Conservation (phyloP, 2,797 vertebrate genomes). For the Semotilus atromaculatus region DNA sequence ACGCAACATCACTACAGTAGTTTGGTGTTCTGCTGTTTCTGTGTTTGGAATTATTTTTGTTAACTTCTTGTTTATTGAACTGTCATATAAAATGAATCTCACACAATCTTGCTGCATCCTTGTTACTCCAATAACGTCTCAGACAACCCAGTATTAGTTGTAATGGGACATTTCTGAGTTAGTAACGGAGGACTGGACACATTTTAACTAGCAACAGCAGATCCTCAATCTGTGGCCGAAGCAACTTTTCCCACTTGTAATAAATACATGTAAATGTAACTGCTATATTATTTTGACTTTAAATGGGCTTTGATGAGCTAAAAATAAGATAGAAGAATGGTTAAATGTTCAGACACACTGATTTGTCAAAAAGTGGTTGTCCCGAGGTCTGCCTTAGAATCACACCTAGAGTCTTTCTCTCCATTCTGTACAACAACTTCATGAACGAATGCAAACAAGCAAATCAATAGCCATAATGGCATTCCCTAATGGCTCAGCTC, state of each 20-base stretch:
- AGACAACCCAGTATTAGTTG: neutral
- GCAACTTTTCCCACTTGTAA: neutral
- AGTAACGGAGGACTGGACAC: too few relatives aligned
- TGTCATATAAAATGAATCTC: too few relatives aligned
- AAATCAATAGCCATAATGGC: slow-evolving; percentile 75
- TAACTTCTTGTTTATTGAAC: too few relatives aligned
- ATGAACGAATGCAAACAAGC: slow-evolving; percentile 67
- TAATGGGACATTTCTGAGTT: neutral
- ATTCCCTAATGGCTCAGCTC: slow-evolving; percentile 67
- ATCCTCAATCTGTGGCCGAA: too few relatives aligned
- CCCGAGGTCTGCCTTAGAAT: slow-evolving; percentile 52
- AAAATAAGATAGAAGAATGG: neutral
- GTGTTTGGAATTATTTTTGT: too few relatives aligned
- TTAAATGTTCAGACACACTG: neutral
- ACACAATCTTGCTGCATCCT: too few relatives aligned
- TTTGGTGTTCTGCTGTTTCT: too few relatives aligned
- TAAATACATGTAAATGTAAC: neutral
- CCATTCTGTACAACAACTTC: slow-evolving; percentile 62
- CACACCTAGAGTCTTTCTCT: slow-evolving; percentile 60
- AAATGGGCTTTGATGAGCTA: neutral
- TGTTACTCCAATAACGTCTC: neutral
- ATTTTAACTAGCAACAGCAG: too few relatives aligned
- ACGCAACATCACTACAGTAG: too few relatives aligned
- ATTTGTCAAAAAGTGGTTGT: neutral
- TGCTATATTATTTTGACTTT: neutral